Conservation (phyloP, 2,888 invertebrate genomes). For the Ophion ventricosus region DNA sequence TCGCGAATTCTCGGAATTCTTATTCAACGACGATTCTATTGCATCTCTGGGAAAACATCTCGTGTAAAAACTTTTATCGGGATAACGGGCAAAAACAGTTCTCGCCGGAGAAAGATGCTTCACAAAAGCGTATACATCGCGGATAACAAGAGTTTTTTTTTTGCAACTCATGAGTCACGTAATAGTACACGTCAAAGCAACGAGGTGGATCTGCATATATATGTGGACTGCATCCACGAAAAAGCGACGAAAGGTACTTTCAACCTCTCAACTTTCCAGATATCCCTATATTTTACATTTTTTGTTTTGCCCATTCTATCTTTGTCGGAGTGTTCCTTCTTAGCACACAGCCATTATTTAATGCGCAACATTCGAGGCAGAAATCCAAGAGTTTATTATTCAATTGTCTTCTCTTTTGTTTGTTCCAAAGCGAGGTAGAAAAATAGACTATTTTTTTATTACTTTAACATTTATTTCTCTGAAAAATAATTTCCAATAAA, state of each 20-base stretch:
- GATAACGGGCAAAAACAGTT: conserved; percentile 1
- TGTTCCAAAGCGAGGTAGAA: background rate
- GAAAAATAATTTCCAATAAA: background rate
- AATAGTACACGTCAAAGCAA: conserved; percentile 16
- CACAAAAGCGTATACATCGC: background rate
- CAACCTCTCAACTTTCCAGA: conserved; percentile 30
- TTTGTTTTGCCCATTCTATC: conserved; percentile 4
- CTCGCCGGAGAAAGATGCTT: conserved; percentile 7
- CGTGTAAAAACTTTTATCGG: background rate
- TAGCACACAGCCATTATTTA: conserved; percentile 8
- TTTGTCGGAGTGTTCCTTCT: background rate
- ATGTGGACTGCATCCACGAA: background rate
- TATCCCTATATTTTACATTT: conserved; percentile 27
- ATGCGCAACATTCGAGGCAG: conserved; percentile 6
- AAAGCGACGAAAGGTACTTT: conserved; percentile 13
- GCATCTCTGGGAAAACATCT: background rate
- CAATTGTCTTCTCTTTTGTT: background rate
- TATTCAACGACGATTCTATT: background rate
- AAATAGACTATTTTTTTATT: background rate
- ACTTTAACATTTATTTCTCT: background rate
- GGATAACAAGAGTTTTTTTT: background rate
- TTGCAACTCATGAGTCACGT: background rate
- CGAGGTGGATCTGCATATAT: background rate
- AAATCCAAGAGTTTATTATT: background rate
- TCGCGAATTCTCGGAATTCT: background rate